These are phyloP conservation scores for Hemistola chrysoprasaria DNA, from an alignment of 2,888 invertebrate genomes.

Conservation along the genomic window DNA sequence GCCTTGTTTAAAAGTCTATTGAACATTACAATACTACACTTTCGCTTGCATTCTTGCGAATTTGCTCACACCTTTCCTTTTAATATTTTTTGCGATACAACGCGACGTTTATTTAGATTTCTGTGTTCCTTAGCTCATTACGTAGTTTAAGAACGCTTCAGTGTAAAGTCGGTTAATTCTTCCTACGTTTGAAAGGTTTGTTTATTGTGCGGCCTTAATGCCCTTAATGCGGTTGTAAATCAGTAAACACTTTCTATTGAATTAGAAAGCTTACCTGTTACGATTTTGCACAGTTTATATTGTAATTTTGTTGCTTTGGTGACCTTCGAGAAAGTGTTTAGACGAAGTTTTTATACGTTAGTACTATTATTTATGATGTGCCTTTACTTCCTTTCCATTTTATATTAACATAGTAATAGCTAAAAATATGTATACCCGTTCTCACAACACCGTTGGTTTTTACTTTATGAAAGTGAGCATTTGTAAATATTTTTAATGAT, in stretches of 20 bases:
- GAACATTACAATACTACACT: conserved; percentile 47
- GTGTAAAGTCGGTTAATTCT: neutral
- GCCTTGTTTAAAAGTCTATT: conserved; percentile 40
- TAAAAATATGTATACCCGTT: too few species aligned
- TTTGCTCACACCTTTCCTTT: conserved; percentile 62
- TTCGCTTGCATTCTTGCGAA: conserved; percentile 65
- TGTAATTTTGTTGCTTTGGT: conserved; percentile 19
- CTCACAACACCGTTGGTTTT: too few species aligned
- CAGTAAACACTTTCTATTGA: conserved; percentile 65
- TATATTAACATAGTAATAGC: too few species aligned
- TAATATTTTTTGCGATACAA: conserved; percentile 32
- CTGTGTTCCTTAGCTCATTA: conserved; percentile 10
- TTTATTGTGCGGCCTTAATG: conserved; percentile 53
- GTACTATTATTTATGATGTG: too few species aligned
- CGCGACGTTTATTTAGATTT: neutral
- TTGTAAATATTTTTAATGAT: too few species aligned
- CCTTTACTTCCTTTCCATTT: too few species aligned
- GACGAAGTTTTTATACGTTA: too few species aligned
- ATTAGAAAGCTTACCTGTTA: conserved; percentile 56
- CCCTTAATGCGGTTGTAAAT: conserved; percentile 66
- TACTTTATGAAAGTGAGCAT: too few species aligned
- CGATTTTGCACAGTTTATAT: conserved; percentile 53
- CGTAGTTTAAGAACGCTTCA: neutral
- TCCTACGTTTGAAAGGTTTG: conserved; percentile 39
- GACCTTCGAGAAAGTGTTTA: conserved; percentile 24